These are phyloP conservation scores for Episyrphus balteatus DNA, from an alignment of 1,140 invertebrate species.

Conservation along the genomic window DNA sequence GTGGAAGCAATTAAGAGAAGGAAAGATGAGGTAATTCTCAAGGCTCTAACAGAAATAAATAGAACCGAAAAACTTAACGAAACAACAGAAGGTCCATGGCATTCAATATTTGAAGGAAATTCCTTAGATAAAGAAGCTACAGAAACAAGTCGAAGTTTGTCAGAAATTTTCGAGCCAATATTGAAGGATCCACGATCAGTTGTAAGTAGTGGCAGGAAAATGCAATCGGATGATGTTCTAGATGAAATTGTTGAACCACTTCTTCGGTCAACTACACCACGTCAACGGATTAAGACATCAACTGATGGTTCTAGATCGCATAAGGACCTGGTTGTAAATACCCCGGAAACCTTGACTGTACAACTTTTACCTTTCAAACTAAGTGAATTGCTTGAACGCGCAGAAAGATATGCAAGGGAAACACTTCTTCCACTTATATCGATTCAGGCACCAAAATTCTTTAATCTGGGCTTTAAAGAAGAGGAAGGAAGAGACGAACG, in stretches of 20 bases:
- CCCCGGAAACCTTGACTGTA: constrained; percentile 46
- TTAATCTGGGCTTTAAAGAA: constrained; percentile 26
- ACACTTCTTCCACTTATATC: constrained; percentile 62
- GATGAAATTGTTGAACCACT: constrained; percentile 61
- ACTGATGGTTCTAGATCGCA: not conserved
- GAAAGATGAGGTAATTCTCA: too few species aligned
- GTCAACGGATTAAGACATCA: constrained; percentile 12
- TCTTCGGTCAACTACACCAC: constrained; percentile 46
- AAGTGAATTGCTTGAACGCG: constrained; percentile 64
- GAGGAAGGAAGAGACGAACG: constrained; percentile 11
- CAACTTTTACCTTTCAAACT: constrained; percentile 66
- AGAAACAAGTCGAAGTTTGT: constrained; percentile 50
- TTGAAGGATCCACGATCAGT: constrained; percentile 20
- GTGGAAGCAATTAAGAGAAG: constrained; percentile 12
- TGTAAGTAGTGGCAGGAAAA: constrained; percentile 21
- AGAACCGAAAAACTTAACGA: constrained; percentile 14
- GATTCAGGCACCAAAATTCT: constrained; percentile 58
- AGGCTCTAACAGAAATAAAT: too few species aligned
- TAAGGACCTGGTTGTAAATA: not conserved
- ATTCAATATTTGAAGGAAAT: constrained; percentile 37
- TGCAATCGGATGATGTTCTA: constrained; percentile 14
- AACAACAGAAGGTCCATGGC: constrained; percentile 39
- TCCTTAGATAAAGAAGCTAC: constrained; percentile 38
- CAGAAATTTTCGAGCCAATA: constrained; percentile 40
- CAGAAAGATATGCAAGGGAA: constrained; percentile 65